Percentiles rank a stretch among this genome's conserved stretches.
These are phyloP conservation scores for Conger conger DNA, from an alignment of 2,113 vertebrate genomes.

Conservation along the genomic window DNA sequence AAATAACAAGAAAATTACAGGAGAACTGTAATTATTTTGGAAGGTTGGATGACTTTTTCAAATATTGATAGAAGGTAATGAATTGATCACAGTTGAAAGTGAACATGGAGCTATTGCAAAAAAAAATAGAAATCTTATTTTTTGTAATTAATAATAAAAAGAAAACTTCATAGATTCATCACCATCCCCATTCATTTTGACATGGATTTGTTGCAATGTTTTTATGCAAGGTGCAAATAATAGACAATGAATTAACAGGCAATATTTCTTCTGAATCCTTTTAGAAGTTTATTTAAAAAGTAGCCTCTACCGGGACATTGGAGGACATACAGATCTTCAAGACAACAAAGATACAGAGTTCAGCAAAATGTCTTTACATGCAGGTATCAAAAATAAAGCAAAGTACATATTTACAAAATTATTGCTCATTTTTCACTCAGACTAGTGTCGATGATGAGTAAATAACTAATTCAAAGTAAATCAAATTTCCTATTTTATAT, in stretches of 20 bases:
- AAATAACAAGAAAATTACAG: too few relatives aligned
- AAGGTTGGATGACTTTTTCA: too few relatives aligned
- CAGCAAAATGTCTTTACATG: constrained; percentile 8
- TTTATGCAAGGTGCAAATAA: background rate
- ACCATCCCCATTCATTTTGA: background rate
- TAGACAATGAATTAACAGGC: background rate
- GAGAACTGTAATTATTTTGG: too few relatives aligned
- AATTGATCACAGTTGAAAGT: too few relatives aligned
- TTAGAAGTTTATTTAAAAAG: constrained; percentile 29
- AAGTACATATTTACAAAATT: constrained; percentile 34
- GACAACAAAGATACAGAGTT: constrained; percentile 23
- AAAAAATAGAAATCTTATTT: too few relatives aligned
- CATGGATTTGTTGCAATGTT: background rate
- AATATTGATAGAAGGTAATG: too few relatives aligned
- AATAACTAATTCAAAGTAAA: constrained; percentile 3
- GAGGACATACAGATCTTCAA: constrained; percentile 6
- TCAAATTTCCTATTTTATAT: constrained; percentile 4
- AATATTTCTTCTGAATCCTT: background rate
- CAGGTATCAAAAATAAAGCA: constrained; percentile 18
- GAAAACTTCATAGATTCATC: background rate
- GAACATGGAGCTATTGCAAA: too few relatives aligned
- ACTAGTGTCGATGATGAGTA: background rate
- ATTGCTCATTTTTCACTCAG: constrained; percentile 24
- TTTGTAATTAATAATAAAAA: background rate
- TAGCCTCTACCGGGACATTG: constrained; percentile 14